Conservation (phyloP, 2,797 vertebrate genomes). For the Eidolon dupreanum region DNA sequence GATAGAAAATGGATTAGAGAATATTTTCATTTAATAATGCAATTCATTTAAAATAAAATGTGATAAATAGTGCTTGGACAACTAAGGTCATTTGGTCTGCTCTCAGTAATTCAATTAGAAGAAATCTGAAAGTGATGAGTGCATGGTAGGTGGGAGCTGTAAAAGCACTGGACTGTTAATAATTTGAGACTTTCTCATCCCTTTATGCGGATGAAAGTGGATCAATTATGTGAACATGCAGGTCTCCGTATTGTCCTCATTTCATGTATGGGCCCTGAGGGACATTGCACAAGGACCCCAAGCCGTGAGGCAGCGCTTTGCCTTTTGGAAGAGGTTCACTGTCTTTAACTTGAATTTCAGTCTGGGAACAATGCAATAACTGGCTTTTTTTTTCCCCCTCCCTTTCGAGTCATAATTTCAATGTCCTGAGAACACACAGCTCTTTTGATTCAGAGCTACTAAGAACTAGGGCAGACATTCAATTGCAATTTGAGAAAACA, state of each 20-base stretch:
- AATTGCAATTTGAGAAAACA: not conserved
- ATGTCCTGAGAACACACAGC: not conserved
- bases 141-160: conserved; percentile 73
- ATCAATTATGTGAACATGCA: conserved; percentile 66
- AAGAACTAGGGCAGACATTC: not conserved
- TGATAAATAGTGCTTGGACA: conserved; percentile 76
- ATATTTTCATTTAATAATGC: conserved; percentile 70
- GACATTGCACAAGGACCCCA: conserved; percentile 33
- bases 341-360: conserved; percentile 44
- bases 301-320: not conserved
- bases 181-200: conserved; percentile 73
- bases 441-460: not conserved
- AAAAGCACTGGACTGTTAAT: conserved; percentile 78
- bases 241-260: conserved; percentile 70
- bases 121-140: conserved; percentile 40
- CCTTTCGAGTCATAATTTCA: conserved; percentile 46
- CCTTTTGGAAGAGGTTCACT: conserved; percentile 34
- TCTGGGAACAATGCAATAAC: not conserved
- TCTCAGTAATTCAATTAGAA: conserved; percentile 78
- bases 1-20: conserved; percentile 48
- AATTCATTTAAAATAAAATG: conserved; percentile 70
- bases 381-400: not conserved
- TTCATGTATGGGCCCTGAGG: conserved; percentile 37
- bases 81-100: conserved; percentile 72
- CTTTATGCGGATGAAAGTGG: conserved; percentile 68